Base-by-base conservation (phyloP, 2,888 invertebrate species). In the Vanessa cardui region DNA sequence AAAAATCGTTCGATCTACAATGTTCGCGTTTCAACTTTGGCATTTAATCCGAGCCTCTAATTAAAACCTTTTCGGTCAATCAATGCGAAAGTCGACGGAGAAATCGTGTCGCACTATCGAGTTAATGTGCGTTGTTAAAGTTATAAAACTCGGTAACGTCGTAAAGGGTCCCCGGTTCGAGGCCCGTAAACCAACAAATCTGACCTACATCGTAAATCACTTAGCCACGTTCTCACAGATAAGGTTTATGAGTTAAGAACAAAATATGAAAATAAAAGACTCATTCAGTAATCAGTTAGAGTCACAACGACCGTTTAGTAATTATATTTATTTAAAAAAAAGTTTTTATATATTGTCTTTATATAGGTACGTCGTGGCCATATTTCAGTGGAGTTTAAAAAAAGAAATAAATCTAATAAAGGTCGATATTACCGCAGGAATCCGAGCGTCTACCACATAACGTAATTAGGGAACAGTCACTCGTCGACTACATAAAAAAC, bases 121-220 rank as follows among this genome's bases (percentile, higher is more conserved):
- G 60, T 70, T 73, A 72, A 74, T 71, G 72, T 76, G 83, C 78
- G 84, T 85, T 75, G 86, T 87, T 84, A 86, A 85, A 80, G 88
- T 84, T 88, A 80, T 90, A 89, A 89, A 87, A 80, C 52, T 31
- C 52, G 52, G 52, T 31, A 54, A 21, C 75, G 82, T 84, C 88
- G 85, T 91, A 91, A 91, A 78, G 81, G 85, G 88, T 84, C 87
- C 88, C 85, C 78, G 84, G 90, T 89, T 89, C 84, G 87, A 85
- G 75, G 80, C 79, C 84, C 82, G 88, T 89, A 90, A 91, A 92
- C 91, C 86, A 90, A 92, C 92, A 91, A 91, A 90, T 89, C 91
- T 90, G 90, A 91, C 90, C 89, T 82, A 83, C 80, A 80, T 90
- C 90, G 87, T 92, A 92, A 92, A 92, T 92, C 91, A 91, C 89